phyloP scores from a whole-genome alignment of 1,140 invertebrate genomes.

The Lepidurus packardi region DNA sequence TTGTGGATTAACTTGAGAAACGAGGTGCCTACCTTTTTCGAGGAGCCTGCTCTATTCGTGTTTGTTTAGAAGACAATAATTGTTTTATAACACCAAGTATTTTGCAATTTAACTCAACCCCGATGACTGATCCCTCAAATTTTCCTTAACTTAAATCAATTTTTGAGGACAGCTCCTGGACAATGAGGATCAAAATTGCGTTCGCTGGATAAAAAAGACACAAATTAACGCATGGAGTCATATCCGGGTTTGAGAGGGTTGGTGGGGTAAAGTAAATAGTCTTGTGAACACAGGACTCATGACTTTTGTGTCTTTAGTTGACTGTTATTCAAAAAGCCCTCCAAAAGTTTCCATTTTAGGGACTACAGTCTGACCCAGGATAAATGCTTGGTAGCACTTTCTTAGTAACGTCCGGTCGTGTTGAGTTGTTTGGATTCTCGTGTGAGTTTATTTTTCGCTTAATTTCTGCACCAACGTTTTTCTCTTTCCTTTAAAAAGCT shows the following conservation, averaged over 20 bases:
- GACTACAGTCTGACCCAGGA: background rate
- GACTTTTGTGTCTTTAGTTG: background rate
- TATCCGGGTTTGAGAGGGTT: background rate
- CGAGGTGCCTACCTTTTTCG: no score
- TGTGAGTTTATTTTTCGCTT: slow-evolving; percentile 12
- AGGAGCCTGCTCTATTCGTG: no score
- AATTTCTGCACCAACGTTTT: background rate
- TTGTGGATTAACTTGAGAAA: no score
- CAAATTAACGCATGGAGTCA: background rate
- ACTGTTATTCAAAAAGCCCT: background rate
- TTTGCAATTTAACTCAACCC: no score
- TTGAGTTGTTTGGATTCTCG: slow-evolving; percentile 13
- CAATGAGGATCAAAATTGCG: no score
- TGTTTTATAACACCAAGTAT: no score
- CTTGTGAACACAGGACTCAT: background rate
- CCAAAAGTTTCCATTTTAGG: background rate
- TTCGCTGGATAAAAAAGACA: background rate
- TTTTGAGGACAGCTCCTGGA: no score
- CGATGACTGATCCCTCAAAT: no score
- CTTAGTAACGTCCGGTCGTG: background rate
- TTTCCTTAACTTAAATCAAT: no score
- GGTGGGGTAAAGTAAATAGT: no score
- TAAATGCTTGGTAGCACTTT: background rate
- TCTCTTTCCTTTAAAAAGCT: background rate
- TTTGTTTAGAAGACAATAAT: no score